These are phyloP conservation scores for Andrena fulva DNA, from an alignment of 2,888 invertebrate species.

Conservation along the genomic window DNA sequence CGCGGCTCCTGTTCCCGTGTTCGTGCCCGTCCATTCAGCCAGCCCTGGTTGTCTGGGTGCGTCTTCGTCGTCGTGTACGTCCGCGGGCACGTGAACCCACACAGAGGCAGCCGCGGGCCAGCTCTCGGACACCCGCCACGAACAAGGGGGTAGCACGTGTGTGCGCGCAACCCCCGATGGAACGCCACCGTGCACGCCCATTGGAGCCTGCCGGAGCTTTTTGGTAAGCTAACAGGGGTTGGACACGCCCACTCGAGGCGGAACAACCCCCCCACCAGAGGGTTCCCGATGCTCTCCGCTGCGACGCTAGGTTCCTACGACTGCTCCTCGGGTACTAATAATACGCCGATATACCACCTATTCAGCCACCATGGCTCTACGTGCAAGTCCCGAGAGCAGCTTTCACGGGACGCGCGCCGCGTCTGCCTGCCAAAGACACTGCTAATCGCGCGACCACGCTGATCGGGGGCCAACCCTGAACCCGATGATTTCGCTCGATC, in stretches of 20 bases:
- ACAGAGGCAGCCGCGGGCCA: constrained; percentile 18
- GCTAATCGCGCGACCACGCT: constrained; percentile 69
- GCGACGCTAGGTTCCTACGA: constrained; percentile 63
- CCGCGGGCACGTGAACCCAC: constrained; percentile 38
- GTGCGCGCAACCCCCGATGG: constrained; percentile 70
- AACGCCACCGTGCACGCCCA: constrained; percentile 66
- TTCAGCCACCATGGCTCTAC: constrained; percentile 82
- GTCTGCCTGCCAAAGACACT: constrained; percentile 64
- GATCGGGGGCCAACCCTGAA: constrained; percentile 15
- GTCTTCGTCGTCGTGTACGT: constrained; percentile 45
- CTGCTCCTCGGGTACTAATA: constrained; percentile 78
- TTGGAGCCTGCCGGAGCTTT: constrained; percentile 73
- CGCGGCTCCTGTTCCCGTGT: constrained; percentile 62
- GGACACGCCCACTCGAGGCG: constrained; percentile 78
- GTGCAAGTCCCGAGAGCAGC: constrained; percentile 71
- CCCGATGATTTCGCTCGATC: constrained; percentile 27
- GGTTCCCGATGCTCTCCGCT: constrained; percentile 54
- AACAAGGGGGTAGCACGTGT: constrained; percentile 67
- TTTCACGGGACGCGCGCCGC: constrained; percentile 73
- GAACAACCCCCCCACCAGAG: constrained; percentile 71
- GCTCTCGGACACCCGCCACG: constrained; percentile 49
- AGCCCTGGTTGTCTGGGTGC: constrained; percentile 33
- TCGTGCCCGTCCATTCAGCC: constrained; percentile 67
- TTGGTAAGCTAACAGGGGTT: constrained; percentile 72
- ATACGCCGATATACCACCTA: constrained; percentile 82